Base-by-base conservation (phyloP, 2,888 invertebrate genomes). In the Patella depressa region DNA sequence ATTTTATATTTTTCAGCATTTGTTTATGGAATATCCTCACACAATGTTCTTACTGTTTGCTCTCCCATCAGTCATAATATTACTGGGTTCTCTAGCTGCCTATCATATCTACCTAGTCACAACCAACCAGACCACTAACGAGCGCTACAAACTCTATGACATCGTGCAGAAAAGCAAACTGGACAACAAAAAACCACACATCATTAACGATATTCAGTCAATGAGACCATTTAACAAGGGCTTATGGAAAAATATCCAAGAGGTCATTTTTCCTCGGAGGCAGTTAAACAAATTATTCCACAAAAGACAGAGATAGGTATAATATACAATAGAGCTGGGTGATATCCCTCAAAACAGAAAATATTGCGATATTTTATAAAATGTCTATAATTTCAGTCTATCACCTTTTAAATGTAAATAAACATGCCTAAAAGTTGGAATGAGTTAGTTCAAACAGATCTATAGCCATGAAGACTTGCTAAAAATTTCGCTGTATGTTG, bases 61-160 rank as follows among this genome's bases (percentile, higher is more conserved):
- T 4, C 81, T 90, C n/a, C 72, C 81, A 3, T 84, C 88, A 45
- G 76, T 90, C 24, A 83, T 85, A 3, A 74, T 88, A 24, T 76
- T 89, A 11, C 82, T 90, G 34, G 82, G 82, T 19, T 79, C 85
- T 19, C 90, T 91, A 78, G 82, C 86, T 1, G 69, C 77, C 45
- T 90, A 90, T 77, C 91, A 91, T 75, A 12, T 88, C 45, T 89
- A 86, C 81, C 85, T 90, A 17, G 77, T 88, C n/a, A 65, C 79
- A 53, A 85, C 82, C 72, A 91, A 91, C 81, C 88, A 90, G 79
- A 91, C 91, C 7, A 90, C 90, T 45, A 90, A 90, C 75, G 91
- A 91, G 79, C 83, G 89, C 53, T 88, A 90, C 83, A 90, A 90
- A 80, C 72, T 83, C 65, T 71, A 76, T 19, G 55, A 57, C 55